Percentiles rank a stretch among this genome's conserved stretches.
Evolutionary conservation across 2,113 vertebrate species (phyloP).

Genomic region (Daphoenositta chrysoptera): DNA sequence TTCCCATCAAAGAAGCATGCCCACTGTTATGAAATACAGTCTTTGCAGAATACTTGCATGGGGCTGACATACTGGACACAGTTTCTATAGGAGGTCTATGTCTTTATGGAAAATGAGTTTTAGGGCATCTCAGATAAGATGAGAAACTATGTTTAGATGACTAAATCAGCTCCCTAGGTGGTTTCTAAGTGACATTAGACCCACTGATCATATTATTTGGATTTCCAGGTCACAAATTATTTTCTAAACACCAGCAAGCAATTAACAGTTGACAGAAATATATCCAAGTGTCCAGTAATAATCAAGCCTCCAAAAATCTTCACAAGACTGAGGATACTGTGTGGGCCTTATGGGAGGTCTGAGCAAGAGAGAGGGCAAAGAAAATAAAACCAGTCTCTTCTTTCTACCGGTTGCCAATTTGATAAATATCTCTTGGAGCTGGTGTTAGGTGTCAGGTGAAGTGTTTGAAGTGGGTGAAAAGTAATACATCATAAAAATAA

Average conservation of each 20-base stretch:
- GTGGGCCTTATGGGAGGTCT: fast-evolving
- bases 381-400: background rate
- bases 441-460: background rate
- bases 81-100: background rate
- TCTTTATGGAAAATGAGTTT: background rate
- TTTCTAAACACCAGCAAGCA: background rate
- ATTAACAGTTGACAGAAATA: background rate
- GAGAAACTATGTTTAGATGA: background rate
- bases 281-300: background rate
- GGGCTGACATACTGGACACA: background rate
- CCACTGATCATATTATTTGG: background rate
- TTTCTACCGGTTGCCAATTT: background rate
- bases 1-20: background rate
- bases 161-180: background rate
- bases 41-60: background rate
- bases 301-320: background rate
- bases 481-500: background rate
- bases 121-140: background rate
- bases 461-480: background rate
- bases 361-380: background rate
- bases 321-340: background rate
- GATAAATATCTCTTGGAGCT: background rate
- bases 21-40: background rate
- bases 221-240: background rate
- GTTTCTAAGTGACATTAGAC: background rate